A percentile compares a stretch with the other conserved stretches of the same genome.
These are phyloP conservation scores for Bugula neritina DNA, from an alignment of 2,888 invertebrate genomes.

Conservation along the genomic window DNA sequence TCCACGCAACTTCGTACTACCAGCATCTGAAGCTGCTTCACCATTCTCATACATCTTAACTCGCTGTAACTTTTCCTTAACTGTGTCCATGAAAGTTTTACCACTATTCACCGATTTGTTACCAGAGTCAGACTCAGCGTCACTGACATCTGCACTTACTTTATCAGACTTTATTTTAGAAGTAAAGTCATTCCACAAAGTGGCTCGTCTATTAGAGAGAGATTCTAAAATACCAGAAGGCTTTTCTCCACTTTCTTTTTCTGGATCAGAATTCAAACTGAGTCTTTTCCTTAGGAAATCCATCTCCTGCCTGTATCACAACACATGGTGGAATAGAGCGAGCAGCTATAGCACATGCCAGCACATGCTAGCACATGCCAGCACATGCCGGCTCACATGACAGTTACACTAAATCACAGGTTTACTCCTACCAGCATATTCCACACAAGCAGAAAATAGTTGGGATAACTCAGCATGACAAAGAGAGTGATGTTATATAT, in stretches of 20 bases:
- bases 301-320: background rate
- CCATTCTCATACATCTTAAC: conserved; percentile 20
- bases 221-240: background rate
- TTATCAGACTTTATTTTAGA: conserved; percentile 14
- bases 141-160: background rate
- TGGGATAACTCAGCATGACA: too few species aligned
- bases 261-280: conserved; percentile 8
- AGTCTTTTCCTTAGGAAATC: conserved; percentile 1
- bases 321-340: background rate
- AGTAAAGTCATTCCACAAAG: conserved; percentile 15
- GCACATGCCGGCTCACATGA: background rate
- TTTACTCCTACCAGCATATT: background rate
- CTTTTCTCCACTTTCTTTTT: conserved; percentile 14
- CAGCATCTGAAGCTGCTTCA: background rate
- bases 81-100: conserved; percentile 7
- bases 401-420: background rate
- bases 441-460: too few species aligned
- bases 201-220: background rate
- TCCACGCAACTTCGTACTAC: background rate
- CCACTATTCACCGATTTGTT: background rate
- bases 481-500: too few species aligned
- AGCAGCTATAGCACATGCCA: background rate
- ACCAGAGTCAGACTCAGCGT: background rate
- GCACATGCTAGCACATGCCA: background rate
- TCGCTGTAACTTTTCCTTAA: background rate